phyloP scores from a whole-genome alignment of 2,113 vertebrate species.

The Pelecanus crispus region DNA sequence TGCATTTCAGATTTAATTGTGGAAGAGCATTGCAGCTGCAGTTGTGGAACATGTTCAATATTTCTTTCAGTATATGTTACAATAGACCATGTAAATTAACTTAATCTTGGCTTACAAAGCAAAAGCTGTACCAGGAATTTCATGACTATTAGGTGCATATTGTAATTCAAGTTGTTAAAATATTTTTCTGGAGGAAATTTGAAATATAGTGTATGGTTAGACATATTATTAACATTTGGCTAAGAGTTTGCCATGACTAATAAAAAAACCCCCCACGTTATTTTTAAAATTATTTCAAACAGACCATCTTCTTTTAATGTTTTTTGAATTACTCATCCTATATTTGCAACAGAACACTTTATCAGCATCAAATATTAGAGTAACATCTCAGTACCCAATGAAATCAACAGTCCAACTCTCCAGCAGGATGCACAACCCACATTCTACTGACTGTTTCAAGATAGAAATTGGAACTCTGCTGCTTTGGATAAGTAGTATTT shows the following conservation, averaged over 20 bases:
- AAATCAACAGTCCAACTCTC: neutral
- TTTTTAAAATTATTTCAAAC: neutral
- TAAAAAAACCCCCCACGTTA: neutral
- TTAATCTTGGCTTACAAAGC: neutral
- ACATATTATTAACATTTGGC: neutral
- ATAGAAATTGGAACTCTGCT: neutral
- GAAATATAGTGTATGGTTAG: neutral
- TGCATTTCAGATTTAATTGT: neutral
- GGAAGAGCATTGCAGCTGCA: neutral
- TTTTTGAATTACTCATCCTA: neutral
- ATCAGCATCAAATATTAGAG: neutral
- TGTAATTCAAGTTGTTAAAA: neutral
- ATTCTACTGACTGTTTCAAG: neutral
- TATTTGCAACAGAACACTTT: neutral
- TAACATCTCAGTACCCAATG: neutral
- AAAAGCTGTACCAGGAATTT: neutral
- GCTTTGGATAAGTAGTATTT: neutral
- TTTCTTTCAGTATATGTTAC: neutral
- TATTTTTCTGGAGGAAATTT: neutral
- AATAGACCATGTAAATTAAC: neutral
- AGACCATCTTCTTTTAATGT: neutral
- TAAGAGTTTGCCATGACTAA: neutral
- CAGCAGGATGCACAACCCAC: neutral
- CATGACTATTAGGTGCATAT: neutral
- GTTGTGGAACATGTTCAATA: neutral